Percentiles rank a stretch among this genome's conserved stretches.
phyloP scores from a whole-genome alignment of 2,797 vertebrate genomes.

The Oreortyx pictus region DNA sequence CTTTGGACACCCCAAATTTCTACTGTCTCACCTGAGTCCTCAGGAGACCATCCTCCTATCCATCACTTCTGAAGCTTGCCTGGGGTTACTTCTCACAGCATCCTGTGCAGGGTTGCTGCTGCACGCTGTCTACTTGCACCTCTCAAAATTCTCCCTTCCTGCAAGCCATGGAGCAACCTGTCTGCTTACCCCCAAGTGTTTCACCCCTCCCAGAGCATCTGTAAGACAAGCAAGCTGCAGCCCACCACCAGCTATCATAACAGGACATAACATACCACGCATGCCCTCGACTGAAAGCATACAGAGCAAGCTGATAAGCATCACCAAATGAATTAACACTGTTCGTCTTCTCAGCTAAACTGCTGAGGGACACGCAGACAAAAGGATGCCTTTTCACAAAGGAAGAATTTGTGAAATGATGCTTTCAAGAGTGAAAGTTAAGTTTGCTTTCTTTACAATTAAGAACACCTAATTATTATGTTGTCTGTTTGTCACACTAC shows the following conservation, averaged over 20 bases:
- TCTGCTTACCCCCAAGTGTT: not conserved
- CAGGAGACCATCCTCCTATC: not conserved
- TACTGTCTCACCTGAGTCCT: not conserved
- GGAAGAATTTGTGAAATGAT: too few relatives aligned
- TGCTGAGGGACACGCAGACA: fast-evolving
- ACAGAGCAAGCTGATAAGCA: not conserved
- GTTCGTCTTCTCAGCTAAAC: not conserved
- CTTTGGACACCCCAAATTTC: not conserved
- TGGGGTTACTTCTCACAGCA: not conserved
- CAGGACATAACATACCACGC: not conserved
- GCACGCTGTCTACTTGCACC: not conserved
- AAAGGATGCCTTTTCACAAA: not conserved
- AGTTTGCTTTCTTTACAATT: not conserved
- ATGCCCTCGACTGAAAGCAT: not conserved
- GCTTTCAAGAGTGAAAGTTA: not conserved
- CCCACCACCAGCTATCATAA: not conserved
- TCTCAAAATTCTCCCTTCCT: not conserved
- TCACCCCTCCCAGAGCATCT: not conserved
- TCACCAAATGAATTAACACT: not conserved
- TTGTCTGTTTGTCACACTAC: not conserved
- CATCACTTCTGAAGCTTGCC: not conserved
- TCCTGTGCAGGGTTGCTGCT: not conserved
- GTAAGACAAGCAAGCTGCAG: not conserved
- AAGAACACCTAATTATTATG: not conserved
- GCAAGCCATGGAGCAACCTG: not conserved